These are phyloP conservation scores for Oreochromis mossambicus DNA, from an alignment of 2,797 vertebrate species.

Conservation along the genomic window DNA sequence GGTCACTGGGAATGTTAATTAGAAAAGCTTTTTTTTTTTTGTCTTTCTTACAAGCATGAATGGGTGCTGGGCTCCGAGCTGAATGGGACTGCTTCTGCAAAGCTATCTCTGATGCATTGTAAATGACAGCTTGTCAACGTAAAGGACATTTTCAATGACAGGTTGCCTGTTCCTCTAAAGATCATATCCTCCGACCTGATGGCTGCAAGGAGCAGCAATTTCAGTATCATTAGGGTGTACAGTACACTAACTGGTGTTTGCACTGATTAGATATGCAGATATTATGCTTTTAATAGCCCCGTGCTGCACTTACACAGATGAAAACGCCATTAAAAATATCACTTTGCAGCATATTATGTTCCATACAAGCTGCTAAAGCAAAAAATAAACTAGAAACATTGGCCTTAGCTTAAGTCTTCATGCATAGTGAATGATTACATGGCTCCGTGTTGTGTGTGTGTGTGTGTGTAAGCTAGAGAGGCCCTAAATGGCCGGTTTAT, in stretches of 20 bases:
- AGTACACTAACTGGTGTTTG: slow-evolving; percentile 13
- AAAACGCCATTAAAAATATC: background rate
- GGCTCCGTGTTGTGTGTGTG: background rate
- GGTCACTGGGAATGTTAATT: slow-evolving; percentile 91
- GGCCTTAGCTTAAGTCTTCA: background rate
- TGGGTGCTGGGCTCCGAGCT: slow-evolving; percentile 53
- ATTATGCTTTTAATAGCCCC: slow-evolving; percentile 13
- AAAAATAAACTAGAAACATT: background rate
- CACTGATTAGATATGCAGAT: slow-evolving; percentile 29
- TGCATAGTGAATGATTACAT: slow-evolving; percentile 3
- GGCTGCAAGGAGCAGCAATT: slow-evolving; percentile 13
- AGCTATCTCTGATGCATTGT: slow-evolving; percentile 74
- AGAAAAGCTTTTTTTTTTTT: slow-evolving; percentile 72
- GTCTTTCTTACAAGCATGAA: slow-evolving; percentile 66
- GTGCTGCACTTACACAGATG: background rate
- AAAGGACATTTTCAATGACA: slow-evolving; percentile 80
- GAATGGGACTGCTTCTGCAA: slow-evolving; percentile 68
- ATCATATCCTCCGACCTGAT: slow-evolving; percentile 36
- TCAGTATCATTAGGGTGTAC: background rate
- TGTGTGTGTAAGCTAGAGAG: background rate
- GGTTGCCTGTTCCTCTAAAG: slow-evolving; percentile 51
- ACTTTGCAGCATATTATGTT: background rate
- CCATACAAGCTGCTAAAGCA: slow-evolving; percentile 1
- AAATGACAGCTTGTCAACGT: slow-evolving; percentile 76
- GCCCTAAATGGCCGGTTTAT: slow-evolving; percentile 41